These are phyloP conservation scores for Bathynomus jamesi DNA, from an alignment of 1,140 invertebrate genomes.

Conservation along the genomic window DNA sequence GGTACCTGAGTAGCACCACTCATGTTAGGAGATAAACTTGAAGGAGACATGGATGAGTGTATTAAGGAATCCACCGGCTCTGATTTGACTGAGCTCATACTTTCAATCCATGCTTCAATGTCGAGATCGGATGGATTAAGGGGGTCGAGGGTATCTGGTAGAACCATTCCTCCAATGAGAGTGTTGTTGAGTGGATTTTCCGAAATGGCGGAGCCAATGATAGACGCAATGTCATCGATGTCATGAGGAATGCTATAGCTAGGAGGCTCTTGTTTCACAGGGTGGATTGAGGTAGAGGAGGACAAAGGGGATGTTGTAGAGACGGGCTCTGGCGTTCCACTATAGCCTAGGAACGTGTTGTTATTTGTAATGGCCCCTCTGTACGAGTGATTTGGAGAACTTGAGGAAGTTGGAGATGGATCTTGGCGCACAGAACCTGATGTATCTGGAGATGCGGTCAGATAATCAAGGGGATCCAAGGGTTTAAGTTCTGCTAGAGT, in stretches of 20 bases:
- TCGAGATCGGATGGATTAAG: slow-evolving; percentile 27
- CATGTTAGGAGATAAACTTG: slow-evolving; percentile 16
- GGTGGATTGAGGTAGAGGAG: slow-evolving; percentile 39
- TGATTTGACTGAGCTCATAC: slow-evolving; percentile 51
- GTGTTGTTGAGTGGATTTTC: slow-evolving; percentile 59
- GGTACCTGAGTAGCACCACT: slow-evolving; percentile 15
- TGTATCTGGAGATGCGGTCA: slow-evolving; percentile 53
- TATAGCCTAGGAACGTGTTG: slow-evolving; percentile 60
- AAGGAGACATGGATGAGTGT: slow-evolving; percentile 34
- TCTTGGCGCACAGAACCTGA: slow-evolving; percentile 28
- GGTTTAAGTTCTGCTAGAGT: slow-evolving; percentile 73
- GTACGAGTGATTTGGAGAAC: slow-evolving; percentile 36
- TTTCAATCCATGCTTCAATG: slow-evolving; percentile 72
- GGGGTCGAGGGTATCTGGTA: slow-evolving; percentile 29
- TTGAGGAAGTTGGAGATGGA: slow-evolving; percentile 67
- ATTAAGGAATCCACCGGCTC: slow-evolving; percentile 27
- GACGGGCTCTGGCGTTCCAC: slow-evolving; percentile 38
- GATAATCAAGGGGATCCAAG: slow-evolving; percentile 69
- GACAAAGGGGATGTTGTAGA: slow-evolving; percentile 43
- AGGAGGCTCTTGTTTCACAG: slow-evolving; percentile 45
- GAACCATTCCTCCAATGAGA: slow-evolving; percentile 44
- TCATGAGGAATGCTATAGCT: slow-evolving; percentile 48
- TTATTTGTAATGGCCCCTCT: slow-evolving; percentile 59
- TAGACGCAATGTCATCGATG: slow-evolving; percentile 77
- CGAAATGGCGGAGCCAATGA: slow-evolving; percentile 80